Conservation (phyloP, 2,113 vertebrate species). For the Sceloporus tristichus region DNA sequence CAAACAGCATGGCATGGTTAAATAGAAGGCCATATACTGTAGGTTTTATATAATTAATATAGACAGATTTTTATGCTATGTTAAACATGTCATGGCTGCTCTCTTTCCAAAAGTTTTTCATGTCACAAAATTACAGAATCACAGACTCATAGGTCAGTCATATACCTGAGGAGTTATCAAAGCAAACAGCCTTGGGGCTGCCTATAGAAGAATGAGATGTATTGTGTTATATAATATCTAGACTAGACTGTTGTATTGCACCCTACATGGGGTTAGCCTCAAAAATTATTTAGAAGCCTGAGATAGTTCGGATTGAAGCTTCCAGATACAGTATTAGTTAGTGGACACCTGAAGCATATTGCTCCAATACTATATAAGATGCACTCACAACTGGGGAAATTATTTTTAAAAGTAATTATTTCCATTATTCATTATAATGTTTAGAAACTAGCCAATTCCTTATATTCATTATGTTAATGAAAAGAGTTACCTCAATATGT, state of each 20-base stretch:
- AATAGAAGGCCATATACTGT: background rate
- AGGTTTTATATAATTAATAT: background rate
- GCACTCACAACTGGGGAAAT: background rate
- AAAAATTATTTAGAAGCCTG: background rate
- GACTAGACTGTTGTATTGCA: background rate
- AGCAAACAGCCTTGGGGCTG: background rate
- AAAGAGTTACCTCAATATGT: too few relatives aligned
- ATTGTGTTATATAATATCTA: background rate
- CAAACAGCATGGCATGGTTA: background rate
- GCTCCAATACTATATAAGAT: background rate
- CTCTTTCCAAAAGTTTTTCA: conserved; percentile 31
- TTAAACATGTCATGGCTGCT: conserved; percentile 13
- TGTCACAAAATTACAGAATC: background rate
- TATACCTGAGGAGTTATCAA: background rate
- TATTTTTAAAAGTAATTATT: too few relatives aligned
- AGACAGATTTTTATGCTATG: background rate
- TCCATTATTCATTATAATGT: too few relatives aligned
- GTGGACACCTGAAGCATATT: background rate
- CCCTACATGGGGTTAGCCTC: background rate
- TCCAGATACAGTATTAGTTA: background rate
- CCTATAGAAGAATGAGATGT: background rate
- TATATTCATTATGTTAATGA: too few relatives aligned
- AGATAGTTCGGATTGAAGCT: background rate
- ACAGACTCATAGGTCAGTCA: background rate
- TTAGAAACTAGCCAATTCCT: too few relatives aligned